These are phyloP conservation scores for Pipa parva DNA, from an alignment of 2,113 vertebrate genomes.

Conservation along the genomic window DNA sequence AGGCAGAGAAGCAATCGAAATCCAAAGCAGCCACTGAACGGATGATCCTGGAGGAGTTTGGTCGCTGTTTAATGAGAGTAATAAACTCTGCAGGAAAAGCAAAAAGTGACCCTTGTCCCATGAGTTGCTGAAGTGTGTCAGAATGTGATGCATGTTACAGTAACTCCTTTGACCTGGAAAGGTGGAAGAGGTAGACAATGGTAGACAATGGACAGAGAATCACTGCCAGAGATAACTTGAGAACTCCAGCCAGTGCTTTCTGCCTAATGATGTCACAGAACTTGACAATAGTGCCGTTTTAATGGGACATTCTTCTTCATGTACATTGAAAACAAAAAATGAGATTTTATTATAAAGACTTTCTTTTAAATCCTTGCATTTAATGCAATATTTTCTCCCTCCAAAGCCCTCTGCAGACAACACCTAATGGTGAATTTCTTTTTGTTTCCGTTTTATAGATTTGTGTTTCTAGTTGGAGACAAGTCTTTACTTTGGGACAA, in stretches of 20 bases:
- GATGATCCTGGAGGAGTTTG: conserved; percentile 96
- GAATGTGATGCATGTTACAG: conserved; percentile 33
- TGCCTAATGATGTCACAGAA: conserved; percentile 44
- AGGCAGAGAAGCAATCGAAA: conserved; percentile 79
- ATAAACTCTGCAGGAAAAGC: conserved; percentile 94
- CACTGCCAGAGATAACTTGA: background rate
- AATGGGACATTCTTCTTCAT: conserved; percentile 47
- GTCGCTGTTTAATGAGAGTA: conserved; percentile 92
- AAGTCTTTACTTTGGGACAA: conserved; percentile 28
- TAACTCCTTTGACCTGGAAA: background rate
- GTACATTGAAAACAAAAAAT: conserved; percentile 54
- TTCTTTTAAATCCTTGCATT: conserved; percentile 59
- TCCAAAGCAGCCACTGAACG: conserved; percentile 81
- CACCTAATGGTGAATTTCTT: conserved; percentile 51
- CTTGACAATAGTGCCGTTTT: conserved; percentile 58
- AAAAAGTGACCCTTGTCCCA: conserved; percentile 84
- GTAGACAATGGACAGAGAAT: background rate
- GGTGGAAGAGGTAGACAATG: background rate
- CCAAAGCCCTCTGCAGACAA: conserved; percentile 40
- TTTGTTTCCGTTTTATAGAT: conserved; percentile 55
- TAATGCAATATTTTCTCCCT: conserved; percentile 47
- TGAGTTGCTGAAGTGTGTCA: conserved; percentile 75
- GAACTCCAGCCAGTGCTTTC: background rate
- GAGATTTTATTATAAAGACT: conserved; percentile 59
- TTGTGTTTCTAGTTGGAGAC: conserved; percentile 5